These are phyloP conservation scores for Galaxias olidus DNA, from an alignment of 2,797 vertebrate genomes.

Conservation along the genomic window DNA sequence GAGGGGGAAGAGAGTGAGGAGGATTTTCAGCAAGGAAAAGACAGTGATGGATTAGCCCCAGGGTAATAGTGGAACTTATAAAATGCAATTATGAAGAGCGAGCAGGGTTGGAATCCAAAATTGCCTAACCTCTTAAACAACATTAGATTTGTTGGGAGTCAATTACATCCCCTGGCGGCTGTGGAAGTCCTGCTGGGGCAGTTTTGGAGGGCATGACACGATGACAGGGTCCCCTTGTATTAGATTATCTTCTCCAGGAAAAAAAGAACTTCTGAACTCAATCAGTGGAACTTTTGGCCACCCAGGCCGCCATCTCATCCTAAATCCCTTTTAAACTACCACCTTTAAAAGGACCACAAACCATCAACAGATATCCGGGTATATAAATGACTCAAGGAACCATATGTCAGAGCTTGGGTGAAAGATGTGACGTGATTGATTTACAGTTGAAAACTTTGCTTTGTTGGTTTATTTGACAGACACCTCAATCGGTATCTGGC, in stretches of 20 bases:
- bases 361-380: neutral
- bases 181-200: neutral
- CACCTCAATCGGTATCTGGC: too few relatives aligned
- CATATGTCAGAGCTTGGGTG: too few relatives aligned
- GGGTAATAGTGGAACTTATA: neutral
- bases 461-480: too few relatives aligned
- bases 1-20: neutral
- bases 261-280: too few relatives aligned
- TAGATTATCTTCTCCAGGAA: neutral
- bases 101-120: neutral
- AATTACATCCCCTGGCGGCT: neutral
- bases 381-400: too few relatives aligned
- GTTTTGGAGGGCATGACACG: neutral
- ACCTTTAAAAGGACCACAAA: neutral
- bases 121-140: neutral
- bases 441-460: too few relatives aligned
- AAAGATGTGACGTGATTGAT: too few relatives aligned
- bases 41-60: neutral
- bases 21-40: neutral
- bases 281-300: too few relatives aligned
- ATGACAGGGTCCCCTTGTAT: neutral
- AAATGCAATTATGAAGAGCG: slow-evolving; percentile 4
- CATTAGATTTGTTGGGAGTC: neutral
- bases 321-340: neutral
- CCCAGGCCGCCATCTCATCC: too few relatives aligned